Conservation (phyloP, 2,888 invertebrate genomes). For the Sarcophaga variegata region DNA sequence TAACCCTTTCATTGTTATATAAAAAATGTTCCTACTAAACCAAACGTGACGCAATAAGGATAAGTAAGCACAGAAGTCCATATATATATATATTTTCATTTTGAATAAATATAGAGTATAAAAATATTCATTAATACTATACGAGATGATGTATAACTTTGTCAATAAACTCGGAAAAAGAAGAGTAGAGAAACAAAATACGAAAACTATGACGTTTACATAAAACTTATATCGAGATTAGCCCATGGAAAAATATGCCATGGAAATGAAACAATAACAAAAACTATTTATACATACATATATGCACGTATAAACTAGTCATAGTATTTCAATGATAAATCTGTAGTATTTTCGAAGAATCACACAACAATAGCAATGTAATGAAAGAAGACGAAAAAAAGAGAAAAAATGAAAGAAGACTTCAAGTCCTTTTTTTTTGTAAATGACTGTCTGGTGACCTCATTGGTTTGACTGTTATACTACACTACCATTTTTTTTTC, state of each 20-base stretch:
- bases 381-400: constrained; percentile 4
- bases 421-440: constrained; percentile 25
- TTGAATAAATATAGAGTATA: background rate
- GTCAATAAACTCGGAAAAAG: constrained; percentile 2
- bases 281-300: background rate
- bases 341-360: constrained; percentile 36
- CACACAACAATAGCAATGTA: background rate
- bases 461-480: constrained; percentile 60
- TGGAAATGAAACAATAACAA: constrained; percentile 10
- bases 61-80: constrained; percentile 26
- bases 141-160: constrained; percentile 6
- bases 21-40: constrained; percentile 11
- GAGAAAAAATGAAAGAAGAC: background rate
- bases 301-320: background rate
- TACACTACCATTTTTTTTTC: constrained; percentile 15
- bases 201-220: constrained; percentile 52
- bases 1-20: constrained; percentile 2
- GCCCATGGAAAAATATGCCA: constrained; percentile 32
- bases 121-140: background rate
- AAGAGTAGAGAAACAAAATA: background rate
- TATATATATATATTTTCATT: background rate
- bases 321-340: constrained; percentile 47
- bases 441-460: constrained; percentile 66
- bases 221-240: constrained; percentile 44
- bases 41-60: constrained; percentile 56